Conservation (phyloP, 2,888 invertebrate species). For the Meliscaeva auricollis region DNA sequence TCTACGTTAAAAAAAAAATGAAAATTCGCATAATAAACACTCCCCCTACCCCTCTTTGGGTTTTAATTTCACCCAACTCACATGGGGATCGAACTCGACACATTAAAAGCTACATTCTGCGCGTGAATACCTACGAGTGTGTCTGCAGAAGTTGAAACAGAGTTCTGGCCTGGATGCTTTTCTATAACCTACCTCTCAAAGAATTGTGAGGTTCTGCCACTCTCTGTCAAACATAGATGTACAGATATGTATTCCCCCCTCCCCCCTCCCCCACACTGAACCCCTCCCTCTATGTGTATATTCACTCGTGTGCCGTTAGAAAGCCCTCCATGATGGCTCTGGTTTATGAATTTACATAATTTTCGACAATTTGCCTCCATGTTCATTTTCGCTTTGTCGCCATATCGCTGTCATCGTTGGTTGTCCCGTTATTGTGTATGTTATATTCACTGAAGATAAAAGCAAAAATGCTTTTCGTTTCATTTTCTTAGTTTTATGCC, state of each 20-base stretch:
- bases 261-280: no score
- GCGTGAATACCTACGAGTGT: not conserved
- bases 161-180: not conserved
- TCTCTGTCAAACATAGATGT: not conserved
- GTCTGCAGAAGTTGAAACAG: not conserved
- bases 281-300: no score
- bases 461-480: constrained; percentile 67
- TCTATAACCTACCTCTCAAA: not conserved
- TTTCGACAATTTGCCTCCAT: constrained; percentile 70
- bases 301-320: not conserved
- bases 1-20: constrained; percentile 25
- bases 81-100: constrained; percentile 56
- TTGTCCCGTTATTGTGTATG: constrained; percentile 29
- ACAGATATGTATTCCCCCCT: not conserved
- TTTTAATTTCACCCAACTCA: constrained; percentile 45
- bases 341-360: constrained; percentile 73
- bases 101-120: constrained; percentile 32
- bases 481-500: constrained; percentile 63
- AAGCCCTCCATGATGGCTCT: constrained; percentile 1
- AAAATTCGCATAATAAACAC: constrained; percentile 35
- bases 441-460: constrained; percentile 47
- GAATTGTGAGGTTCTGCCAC: not conserved
- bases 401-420: constrained; percentile 30
- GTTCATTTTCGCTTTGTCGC: constrained; percentile 64
- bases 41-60: no score